Percentiles rank a stretch among this genome's conserved stretches.
These are phyloP conservation scores for Tenrec ecaudatus DNA, from an alignment of 2,113 vertebrate genomes.

Conservation along the genomic window DNA sequence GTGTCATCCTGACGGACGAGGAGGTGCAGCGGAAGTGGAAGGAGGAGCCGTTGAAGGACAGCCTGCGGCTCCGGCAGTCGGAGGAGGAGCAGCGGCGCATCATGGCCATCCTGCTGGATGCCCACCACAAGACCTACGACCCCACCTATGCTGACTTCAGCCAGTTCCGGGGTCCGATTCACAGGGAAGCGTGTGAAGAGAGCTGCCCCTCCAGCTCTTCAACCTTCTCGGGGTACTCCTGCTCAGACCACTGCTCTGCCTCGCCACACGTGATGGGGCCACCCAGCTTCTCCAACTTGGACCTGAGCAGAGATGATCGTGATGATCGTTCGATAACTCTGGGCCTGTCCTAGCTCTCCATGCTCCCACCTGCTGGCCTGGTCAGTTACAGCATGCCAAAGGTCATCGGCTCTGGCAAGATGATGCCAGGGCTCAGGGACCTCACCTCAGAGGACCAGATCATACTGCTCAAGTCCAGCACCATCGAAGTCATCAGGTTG, in stretches of 20 bases:
- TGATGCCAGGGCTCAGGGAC: conserved; percentile 98
- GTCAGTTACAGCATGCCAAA: conserved; percentile 99
- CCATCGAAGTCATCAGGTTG: conserved; percentile 99
- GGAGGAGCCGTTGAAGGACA: conserved; percentile 95
- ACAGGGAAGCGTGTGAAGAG: conserved; percentile 81
- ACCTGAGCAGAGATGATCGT: conserved; percentile 89
- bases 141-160: conserved; percentile 94
- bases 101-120: conserved; percentile 93
- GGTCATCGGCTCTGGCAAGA: conserved; percentile 98
- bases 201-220: conserved; percentile 79
- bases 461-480: conserved; percentile 96
- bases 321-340: conserved; percentile 81
- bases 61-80: conserved; percentile 91
- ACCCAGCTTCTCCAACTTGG: conserved; percentile 89
- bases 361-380: conserved; percentile 97
- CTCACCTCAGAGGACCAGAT: conserved; percentile 97
- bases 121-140: conserved; percentile 97
- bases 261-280: conserved; percentile 90
- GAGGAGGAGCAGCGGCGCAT: conserved; percentile 93
- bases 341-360: conserved; percentile 89
- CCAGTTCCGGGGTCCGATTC: conserved; percentile 95
- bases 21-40: conserved; percentile 98
- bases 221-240: conserved; percentile 87
- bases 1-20: conserved; percentile 97
- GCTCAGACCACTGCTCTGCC: conserved; percentile 87